Evolutionary conservation across 2,797 vertebrate species (phyloP), one percentile per base, ranked within the genome.

Genomic region (Enteromius viviparus): DNA sequence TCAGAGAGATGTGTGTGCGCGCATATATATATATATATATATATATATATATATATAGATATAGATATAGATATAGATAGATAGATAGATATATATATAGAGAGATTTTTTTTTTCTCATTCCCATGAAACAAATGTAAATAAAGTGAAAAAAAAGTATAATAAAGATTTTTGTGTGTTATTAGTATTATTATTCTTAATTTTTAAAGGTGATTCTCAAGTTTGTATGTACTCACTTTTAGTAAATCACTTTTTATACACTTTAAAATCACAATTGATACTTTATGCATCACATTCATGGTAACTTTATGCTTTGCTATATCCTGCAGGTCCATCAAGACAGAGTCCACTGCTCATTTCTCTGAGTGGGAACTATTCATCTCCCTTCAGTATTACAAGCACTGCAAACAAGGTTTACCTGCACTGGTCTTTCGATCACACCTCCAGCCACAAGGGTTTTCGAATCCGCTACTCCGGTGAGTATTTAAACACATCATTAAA

Each of bases 391-490:
- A 96, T 99, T 90, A 97, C 96, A 89, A 99, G 97, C 93, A 96
- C 96, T 0, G 94, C 93, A 81, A 98, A 94, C 93, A 97, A 93
- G 81, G 97, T 98, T 72, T 98, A 97, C 88, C 94, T 99, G 80
- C 98, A 98, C 83, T 99, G 98, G 98, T 97, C 98, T 34, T 99
- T 98, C 3, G 98, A 99, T 88, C 97, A 99, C 0, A 96, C 97
- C 14, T 97, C 97, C 89, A 98, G 95, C 88, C 96, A 97, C 89
- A 99, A 99, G 91, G 98, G 98, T 65, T 99, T 99, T 92, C 96
- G 96, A 87, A 98, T 99, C 79, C 97, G 96, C 40, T 99, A 99
- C 89, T 96, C 96, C 5, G 98, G 98, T 99, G 79, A 81, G 86
- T 5, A 26, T 78, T 62, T 15, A 19, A 47, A 70, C 51, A 58